Base-by-base conservation (phyloP, 2,113 vertebrate species). In the Mystacornis crossleyi region DNA sequence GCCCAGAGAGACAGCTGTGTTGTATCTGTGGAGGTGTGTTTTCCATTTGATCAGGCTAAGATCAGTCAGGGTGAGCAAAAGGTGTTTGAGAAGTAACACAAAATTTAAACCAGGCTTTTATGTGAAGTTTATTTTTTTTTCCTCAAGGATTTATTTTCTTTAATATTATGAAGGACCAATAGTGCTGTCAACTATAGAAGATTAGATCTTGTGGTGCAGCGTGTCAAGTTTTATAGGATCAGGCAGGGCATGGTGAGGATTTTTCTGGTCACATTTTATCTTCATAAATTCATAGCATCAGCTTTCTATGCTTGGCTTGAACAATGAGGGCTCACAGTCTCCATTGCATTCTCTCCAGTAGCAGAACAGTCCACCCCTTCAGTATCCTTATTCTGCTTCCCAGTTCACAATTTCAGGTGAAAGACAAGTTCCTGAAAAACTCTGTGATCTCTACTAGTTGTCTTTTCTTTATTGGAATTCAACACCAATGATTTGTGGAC, bases 31-130 rank as follows among this genome's bases (percentile, higher is more conserved):
- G 78, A 88, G 86, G 79, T 90, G 86, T 96, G 60, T 91, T 95
- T 96, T 90, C 67, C 57, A 79, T 96, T 94, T 97, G 89, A 96
- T 94, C 80, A 75, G 36, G n/a, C 50, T 93, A 78, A 90, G 87
- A 84, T 95, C 89, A 95, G 51, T 66, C 79, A 89, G 48, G 70
- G 43, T 78, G 80, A 86, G 62, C n/a, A 93, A 96, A 95, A 96
- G 66, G 67, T 93, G 55, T 87, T 69, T 85, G 75, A 85, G 67
- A 89, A 69, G 43, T 86, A 94, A 94, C 96, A 81, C 51, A 93
- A 85, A 96, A 95, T 86, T 96, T 93, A 93, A 95, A 95, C 67
- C 15, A 64, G 40, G 65, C 53, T 95, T 94, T 91, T 86, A 91
- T 87, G 60, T 81, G 61, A 78, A 57, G 24, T 91, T 88, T 80